phyloP scores from a whole-genome alignment of 2,113 vertebrate species.

The Polyodon spathula region DNA sequence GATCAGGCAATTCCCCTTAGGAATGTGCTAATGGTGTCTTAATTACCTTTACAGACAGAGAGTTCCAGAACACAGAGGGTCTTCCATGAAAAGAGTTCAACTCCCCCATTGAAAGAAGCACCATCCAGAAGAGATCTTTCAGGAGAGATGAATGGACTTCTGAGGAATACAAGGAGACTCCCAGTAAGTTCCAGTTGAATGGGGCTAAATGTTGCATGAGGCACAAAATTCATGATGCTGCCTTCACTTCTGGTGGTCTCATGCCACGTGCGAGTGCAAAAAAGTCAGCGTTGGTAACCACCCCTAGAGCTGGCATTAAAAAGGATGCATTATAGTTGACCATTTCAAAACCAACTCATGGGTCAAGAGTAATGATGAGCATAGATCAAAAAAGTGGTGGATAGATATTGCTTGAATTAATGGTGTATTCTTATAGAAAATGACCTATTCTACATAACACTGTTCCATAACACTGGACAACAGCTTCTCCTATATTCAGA shows the following conservation, averaged over 20 bases:
- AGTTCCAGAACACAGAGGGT: constrained; percentile 8
- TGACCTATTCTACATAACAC: no score
- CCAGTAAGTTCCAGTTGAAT: constrained; percentile 11
- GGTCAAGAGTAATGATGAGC: no score
- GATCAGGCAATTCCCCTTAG: constrained; percentile 12
- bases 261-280: not conserved
- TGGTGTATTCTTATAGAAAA: no score
- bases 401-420: no score
- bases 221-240: not conserved
- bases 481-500: no score
- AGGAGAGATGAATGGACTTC: constrained; percentile 10
- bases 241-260: constrained; percentile 2
- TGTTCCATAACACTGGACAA: no score
- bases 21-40: constrained; percentile 17
- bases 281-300: not conserved
- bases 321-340: not conserved
- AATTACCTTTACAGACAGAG: constrained; percentile 10
- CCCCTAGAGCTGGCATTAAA: not conserved
- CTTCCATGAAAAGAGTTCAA: not conserved
- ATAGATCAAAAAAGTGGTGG: no score
- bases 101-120: not conserved
- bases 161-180: not conserved
- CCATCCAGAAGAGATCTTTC: not conserved
- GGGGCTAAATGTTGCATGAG: not conserved
- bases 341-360: not conserved